Conservation (phyloP, 2,797 vertebrate species). For the Loris lydekkerianus region DNA sequence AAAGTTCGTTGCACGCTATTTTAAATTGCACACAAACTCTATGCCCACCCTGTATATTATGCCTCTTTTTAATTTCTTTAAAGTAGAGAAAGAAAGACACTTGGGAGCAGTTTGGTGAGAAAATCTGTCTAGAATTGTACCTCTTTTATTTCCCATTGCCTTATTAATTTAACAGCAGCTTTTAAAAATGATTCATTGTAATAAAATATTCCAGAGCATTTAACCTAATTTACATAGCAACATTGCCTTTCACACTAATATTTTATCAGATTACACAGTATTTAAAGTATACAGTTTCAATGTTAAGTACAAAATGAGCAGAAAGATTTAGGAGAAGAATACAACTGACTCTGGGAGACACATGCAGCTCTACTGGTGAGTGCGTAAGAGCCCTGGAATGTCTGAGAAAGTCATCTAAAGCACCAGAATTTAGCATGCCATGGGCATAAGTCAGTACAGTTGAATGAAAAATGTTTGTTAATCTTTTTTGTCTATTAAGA, state of each 20-base stretch:
- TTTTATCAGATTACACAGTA: neutral
- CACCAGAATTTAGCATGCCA: neutral
- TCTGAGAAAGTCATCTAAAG: neutral
- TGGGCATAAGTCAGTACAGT: neutral
- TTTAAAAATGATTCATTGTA: neutral
- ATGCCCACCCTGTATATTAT: neutral
- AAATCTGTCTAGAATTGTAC: neutral
- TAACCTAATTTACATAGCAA: constrained; percentile 36
- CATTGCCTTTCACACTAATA: neutral
- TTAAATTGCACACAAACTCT: too few relatives aligned
- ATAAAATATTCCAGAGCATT: neutral
- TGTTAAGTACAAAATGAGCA: neutral
- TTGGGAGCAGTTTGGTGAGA: neutral
- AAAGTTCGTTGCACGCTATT: too few relatives aligned
- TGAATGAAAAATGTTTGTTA: neutral
- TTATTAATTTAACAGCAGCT: neutral
- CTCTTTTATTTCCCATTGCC: neutral
- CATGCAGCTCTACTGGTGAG: neutral
- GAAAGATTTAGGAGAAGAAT: neutral
- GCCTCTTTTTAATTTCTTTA: neutral
- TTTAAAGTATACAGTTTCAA: neutral
- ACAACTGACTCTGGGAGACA: neutral
- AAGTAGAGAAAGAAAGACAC: neutral
- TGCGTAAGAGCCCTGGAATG: too few relatives aligned
- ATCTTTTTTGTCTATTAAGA: neutral